A percentile compares a stretch with the other conserved stretches of the same genome.
phyloP scores from a whole-genome alignment of 2,113 vertebrate species.

The Symphodus melops region DNA sequence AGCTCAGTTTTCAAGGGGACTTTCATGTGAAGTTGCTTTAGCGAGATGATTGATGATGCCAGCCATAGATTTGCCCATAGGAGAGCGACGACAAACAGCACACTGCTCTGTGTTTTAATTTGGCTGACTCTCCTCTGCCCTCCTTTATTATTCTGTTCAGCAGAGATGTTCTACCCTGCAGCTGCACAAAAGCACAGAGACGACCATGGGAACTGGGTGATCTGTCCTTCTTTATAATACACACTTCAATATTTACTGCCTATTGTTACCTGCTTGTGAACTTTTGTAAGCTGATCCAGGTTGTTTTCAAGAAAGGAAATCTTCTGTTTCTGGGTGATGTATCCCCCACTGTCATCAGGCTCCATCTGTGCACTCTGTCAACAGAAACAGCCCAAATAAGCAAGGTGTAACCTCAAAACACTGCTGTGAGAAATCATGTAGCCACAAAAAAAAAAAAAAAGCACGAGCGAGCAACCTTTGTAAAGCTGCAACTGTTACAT shows the following conservation, averaged over 20 bases:
- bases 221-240: neutral
- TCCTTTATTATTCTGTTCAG: constrained; percentile 9
- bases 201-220: neutral
- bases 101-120: constrained; percentile 51
- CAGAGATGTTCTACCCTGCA: neutral
- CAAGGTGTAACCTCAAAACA: neutral
- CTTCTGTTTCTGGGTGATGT: constrained; percentile 92
- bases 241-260: neutral
- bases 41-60: constrained; percentile 57
- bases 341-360: constrained; percentile 88
- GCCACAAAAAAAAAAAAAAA: neutral
- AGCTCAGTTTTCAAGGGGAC: constrained; percentile 55
- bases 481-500: neutral
- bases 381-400: constrained; percentile 23
- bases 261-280: constrained; percentile 93
- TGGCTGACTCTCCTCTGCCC: constrained; percentile 4
- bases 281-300: constrained; percentile 95
- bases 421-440: neutral
- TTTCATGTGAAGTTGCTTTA: constrained; percentile 43
- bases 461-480: neutral
- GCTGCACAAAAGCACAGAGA: neutral
- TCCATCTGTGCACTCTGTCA: constrained; percentile 89
- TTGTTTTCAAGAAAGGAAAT: constrained; percentile 98
- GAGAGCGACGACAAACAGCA: constrained; percentile 28
- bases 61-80: constrained; percentile 21